Evolutionary conservation across 2,797 vertebrate genomes (phyloP).

Genomic region (Neomorphus geoffroyi): DNA sequence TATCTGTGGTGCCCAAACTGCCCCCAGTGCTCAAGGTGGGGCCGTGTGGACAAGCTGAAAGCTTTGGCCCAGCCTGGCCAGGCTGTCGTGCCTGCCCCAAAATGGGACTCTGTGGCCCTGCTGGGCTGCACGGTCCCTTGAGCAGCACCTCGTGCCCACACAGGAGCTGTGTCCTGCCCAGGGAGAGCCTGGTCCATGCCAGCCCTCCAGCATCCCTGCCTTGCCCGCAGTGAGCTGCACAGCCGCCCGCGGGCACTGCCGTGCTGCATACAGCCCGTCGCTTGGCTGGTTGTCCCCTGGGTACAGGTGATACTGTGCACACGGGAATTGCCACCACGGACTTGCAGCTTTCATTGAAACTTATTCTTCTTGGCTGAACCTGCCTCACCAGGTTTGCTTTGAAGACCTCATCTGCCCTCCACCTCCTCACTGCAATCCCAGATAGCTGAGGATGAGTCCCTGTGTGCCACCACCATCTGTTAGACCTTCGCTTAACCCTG

Average conservation of each 20-base stretch:
- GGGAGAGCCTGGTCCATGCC: not conserved
- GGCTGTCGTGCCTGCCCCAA: not conserved
- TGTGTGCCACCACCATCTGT: not conserved
- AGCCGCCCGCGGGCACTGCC: too few species aligned
- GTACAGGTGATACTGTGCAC: accelerated
- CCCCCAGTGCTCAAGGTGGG: too few species aligned
- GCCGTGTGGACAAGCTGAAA: not conserved
- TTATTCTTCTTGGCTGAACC: not conserved
- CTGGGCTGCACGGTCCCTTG: not conserved
- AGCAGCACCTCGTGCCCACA: not conserved
- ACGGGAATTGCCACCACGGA: accelerated
- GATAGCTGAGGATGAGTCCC: not conserved
- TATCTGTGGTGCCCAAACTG: too few species aligned
- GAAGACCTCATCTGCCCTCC: not conserved
- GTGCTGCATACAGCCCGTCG: accelerated
- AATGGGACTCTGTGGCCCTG: accelerated
- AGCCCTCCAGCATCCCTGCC: not conserved
- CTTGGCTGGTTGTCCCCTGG: accelerated
- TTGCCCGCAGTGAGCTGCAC: too few species aligned
- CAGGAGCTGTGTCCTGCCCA: not conserved
- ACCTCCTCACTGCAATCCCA: not conserved
- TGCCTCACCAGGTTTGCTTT: not conserved
- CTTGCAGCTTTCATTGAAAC: not conserved
- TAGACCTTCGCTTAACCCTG: not conserved
- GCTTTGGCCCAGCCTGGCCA: too few species aligned